Evolutionary conservation across 1,140 invertebrate species (phyloP).

Genomic region (Calephelis nemesis): DNA sequence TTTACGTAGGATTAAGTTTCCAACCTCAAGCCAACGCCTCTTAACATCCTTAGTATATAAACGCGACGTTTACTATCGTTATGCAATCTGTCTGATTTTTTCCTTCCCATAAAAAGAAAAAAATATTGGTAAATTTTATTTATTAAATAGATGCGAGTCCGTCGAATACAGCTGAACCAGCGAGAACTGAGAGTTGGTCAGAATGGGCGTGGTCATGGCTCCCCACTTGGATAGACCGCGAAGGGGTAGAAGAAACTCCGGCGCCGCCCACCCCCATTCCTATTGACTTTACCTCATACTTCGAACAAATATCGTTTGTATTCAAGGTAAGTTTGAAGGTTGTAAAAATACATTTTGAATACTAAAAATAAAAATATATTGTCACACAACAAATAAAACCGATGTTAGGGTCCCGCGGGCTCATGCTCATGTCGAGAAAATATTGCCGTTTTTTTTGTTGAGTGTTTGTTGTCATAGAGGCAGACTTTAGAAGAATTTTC

Average conservation of each 20-base stretch:
- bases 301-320: constrained; percentile 49
- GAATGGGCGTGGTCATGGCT: constrained; percentile 71
- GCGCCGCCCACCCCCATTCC: constrained; percentile 39
- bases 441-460: too few species aligned
- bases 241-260: constrained; percentile 40
- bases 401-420: too few species aligned
- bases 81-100: not conserved
- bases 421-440: too few species aligned
- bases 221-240: constrained; percentile 43
- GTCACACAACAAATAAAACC: too few species aligned
- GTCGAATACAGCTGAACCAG: constrained; percentile 43
- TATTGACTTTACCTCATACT: constrained; percentile 42
- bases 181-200: constrained; percentile 48
- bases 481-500: too few species aligned
- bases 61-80: too few species aligned
- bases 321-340: constrained; percentile 46
- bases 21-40: too few species aligned
- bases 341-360: not conserved
- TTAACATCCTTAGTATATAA: too few species aligned
- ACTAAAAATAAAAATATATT: too few species aligned
- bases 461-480: too few species aligned
- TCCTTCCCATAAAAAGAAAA: too few species aligned
- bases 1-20: too few species aligned
- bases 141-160: constrained; percentile 29
- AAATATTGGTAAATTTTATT: not conserved